Conservation (phyloP, 1,140 invertebrate genomes). For the Philopotamus ludificatus region DNA sequence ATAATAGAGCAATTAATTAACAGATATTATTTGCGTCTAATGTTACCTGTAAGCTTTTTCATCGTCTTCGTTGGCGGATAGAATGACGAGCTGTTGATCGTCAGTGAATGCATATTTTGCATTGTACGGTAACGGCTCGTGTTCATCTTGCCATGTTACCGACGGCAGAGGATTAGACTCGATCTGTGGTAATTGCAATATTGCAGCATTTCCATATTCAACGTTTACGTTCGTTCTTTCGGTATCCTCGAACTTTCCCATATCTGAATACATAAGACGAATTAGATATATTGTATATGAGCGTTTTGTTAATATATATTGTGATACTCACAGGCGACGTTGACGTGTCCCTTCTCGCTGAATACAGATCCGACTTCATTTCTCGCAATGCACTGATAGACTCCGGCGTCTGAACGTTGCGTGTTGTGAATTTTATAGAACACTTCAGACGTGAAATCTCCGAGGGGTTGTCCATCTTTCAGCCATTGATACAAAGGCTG, state of each 20-base stretch:
- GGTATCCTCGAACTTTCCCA: conserved; percentile 75
- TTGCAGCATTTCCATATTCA: conserved; percentile 74
- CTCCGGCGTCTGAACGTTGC: conserved; percentile 75
- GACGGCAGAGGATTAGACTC: conserved; percentile 79
- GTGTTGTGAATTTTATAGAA: conserved; percentile 81
- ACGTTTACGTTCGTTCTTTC: conserved; percentile 66
- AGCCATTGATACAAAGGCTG: conserved; percentile 87
- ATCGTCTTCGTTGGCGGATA: conserved; percentile 71
- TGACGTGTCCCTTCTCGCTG: conserved; percentile 81
- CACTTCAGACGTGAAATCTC: conserved; percentile 71
- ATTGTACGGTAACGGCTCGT: conserved; percentile 68
- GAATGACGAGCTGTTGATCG: conserved; percentile 76
- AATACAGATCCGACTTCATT: conserved; percentile 89
- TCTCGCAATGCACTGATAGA: conserved; percentile 86
- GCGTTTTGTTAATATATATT: neutral
- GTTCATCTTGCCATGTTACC: conserved; percentile 80
- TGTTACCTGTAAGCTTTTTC: conserved; percentile 70
- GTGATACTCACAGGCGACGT: conserved; percentile 81
- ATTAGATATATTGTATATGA: conserved; percentile 38
- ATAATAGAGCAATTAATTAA: conserved; percentile 21
- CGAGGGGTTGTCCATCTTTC: conserved; percentile 76
- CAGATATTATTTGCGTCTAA: conserved; percentile 17
- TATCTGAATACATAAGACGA: conserved; percentile 60
- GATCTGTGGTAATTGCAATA: conserved; percentile 77
- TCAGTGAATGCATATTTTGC: conserved; percentile 77